Evolutionary conservation across 2,113 vertebrate genomes (phyloP), one percentile per base, ranked within the genome.

Genomic region (Solea senegalensis): DNA sequence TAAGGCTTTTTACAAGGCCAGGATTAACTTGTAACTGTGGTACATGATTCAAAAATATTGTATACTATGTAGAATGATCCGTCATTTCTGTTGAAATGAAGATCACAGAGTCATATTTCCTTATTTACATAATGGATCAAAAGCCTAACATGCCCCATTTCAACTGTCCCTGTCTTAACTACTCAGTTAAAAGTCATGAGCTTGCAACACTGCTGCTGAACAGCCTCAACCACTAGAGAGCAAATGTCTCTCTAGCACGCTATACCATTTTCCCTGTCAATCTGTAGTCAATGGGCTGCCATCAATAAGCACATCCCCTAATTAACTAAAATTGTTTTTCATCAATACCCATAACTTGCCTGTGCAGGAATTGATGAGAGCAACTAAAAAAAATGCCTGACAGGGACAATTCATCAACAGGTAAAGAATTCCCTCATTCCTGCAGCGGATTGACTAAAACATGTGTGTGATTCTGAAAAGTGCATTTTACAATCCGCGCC

Each of bases 251-350:
- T 64, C 12, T 9, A 26, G 62, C 61, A 82, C 69, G 41, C 12
- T 14, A 21, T 21, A 28, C 70, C 61, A 58, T 84, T 83, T 86
- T 79, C 80, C 78, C 58, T 80, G 75, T 87, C 81, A 77, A 72
- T 64, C 61, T 78, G 45, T 63, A 66, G 82, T 83, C 86, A 83
- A 54, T 78, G 77, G 54, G 7, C 63, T 48, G 54, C 68, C 78
- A 75, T 91, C 89, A 85, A 91, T 92, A 84, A 88, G 84, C 86
- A 86, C 92, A 90, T 90, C 90, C 88, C 89, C 90, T 92, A 93
- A 92, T 92, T 90, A 91, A 89, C 89, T 91, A 84, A 90, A 89
- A 90, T 88, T 76, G 86, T 85, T 90, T 88, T 88, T 66, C 81
- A 90, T 92, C 91, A 92, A 93, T 92, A 91, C 54, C 83, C 51